These are phyloP conservation scores for Ellobius talpinus DNA, from an alignment of 2,113 vertebrate species.

Conservation along the genomic window DNA sequence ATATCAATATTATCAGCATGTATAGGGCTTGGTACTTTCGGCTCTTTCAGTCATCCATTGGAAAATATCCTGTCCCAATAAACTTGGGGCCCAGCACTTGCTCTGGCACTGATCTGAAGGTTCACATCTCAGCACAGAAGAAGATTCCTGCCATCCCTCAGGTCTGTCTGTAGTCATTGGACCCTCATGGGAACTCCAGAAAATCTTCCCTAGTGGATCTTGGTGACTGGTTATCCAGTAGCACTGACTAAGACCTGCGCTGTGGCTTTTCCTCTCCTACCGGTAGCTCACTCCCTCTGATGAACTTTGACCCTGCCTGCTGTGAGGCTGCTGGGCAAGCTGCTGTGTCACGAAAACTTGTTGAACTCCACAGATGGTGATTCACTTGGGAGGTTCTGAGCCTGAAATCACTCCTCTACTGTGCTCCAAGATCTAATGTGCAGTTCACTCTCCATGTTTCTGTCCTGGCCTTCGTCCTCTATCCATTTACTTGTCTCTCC, in stretches of 20 bases:
- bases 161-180: background rate
- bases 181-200: background rate
- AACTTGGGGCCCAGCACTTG: background rate
- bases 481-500: background rate
- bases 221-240: background rate
- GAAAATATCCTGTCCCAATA: background rate
- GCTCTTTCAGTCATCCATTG: background rate
- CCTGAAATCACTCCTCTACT: background rate
- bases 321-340: background rate
- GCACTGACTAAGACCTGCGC: background rate
- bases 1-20: too few species aligned
- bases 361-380: background rate
- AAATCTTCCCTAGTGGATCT: background rate
- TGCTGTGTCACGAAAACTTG: background rate
- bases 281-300: accelerated
- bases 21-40: background rate
- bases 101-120: background rate
- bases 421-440: background rate
- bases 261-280: background rate
- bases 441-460: background rate
- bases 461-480: background rate
- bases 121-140: background rate
- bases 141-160: background rate
- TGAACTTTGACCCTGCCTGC: background rate
- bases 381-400: background rate